Evolutionary conservation across 2,113 vertebrate genomes (phyloP), one percentile per base, ranked within the genome.

Genomic region (Carlito syrichta): DNA sequence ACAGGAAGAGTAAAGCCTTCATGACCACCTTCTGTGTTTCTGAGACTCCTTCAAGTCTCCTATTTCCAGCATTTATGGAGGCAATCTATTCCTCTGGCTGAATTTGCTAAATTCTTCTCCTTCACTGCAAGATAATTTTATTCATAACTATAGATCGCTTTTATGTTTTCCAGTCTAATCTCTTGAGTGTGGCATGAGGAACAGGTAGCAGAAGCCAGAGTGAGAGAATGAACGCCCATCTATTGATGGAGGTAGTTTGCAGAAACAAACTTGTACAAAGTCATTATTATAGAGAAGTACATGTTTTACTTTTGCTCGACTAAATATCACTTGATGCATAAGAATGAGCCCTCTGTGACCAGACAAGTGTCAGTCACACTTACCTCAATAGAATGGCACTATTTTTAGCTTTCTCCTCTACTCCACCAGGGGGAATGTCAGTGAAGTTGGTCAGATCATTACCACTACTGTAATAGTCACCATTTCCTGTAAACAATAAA

Each of bases 401-500:
- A 0, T 95, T 92, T 38, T 96, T 96, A 40, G 99, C 98, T 98
- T 97, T 94, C 96, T 98, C 98, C 96, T 99, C 89, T 50, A 99
- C 8, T 0, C 96, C 98, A 5, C 85, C 96, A 0, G 98, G 89
- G 0, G 97, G 94, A 69, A 98, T 6, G 6, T 98, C 95, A 17
- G 98, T 56, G 97, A 99, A 99, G 98, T 99, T 99, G 93, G 85
- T 99, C 88, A 99, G 98, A 92, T 99, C 99, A 79, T 99, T 99
- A 38, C 99, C 99, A 63, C 99, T 99, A 95, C 99, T 99, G 95
- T 99, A 99, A 96, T 98, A 99, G 94, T 99, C 99, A 11, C 99
- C 99, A 48, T 94, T 99, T 81, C 99, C 99, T 99, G 96, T 60
- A 93, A 74, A 97, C 10, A 73, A 52, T 8, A 78, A 78, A 94